Base-by-base conservation (phyloP, 1,140 invertebrate genomes). In the Scaptomyza hsui region DNA sequence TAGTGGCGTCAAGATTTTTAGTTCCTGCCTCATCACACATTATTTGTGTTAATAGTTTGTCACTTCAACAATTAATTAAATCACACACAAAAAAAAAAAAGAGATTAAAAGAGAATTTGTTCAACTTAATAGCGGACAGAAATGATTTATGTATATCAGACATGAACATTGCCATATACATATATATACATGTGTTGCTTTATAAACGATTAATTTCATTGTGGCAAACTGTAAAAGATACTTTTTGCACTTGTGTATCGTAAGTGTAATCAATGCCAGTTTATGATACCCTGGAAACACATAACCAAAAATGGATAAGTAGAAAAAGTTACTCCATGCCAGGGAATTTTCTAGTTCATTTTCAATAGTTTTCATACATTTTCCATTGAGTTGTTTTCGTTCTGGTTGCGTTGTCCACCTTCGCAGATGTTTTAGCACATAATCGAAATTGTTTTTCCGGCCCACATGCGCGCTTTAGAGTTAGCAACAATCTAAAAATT, bases 401-500 rank as follows among this genome's bases (percentile, higher is more conserved):
- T n/a, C 3, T n/a, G 2, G 24, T 41, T 65, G 47, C 26, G 37
- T 19, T 52, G 57, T 68, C 64, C 47, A 77, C 76, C 51, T 73
- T 61, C 55, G 68, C 61, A 60, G 72, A 74, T 39, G 59, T 69
- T 69, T 89, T 85, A 48, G 57, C 79, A 32, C 65, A 89, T 39
- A 85, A 89, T 83, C 76, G 73, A 39, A 61, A 79, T 69, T 78
- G 61, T 49, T 89, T 89, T 77, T 61, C 72, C 76, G 24, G 49
- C 72, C 48, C 64, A 73, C 51, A 88, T 80, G 75, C 82, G 37
- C 82, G 37, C n/a, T n/a, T n/a, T n/a, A n/a, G n/a, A 18, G 56
- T 49, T 64, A 49, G 67, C 72, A 83, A 80, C 68, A 65, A 57
- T 9, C 35, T 13, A 13, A 16, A 37, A 37, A 32, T 32, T 24